These are phyloP conservation scores for Carpatolechia fugitivella DNA, from an alignment of 2,888 invertebrate species.

Conservation along the genomic window DNA sequence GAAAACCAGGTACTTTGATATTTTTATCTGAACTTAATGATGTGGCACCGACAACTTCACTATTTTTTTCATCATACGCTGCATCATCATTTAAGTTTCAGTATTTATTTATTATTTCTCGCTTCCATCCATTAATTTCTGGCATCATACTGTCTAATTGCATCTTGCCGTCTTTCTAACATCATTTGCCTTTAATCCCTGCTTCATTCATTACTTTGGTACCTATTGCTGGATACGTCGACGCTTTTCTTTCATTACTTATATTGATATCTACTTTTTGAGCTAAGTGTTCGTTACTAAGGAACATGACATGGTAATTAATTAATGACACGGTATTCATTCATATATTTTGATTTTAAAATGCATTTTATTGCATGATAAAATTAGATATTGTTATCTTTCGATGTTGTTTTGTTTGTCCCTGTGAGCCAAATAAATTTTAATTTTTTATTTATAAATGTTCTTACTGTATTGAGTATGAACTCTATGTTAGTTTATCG, in stretches of 20 bases:
- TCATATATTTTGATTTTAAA: no score
- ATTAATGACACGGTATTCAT: no score
- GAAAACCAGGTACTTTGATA: slow-evolving; percentile 38
- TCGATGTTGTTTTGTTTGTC: no score
- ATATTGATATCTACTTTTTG: background rate
- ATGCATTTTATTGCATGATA: no score
- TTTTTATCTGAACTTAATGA: slow-evolving; percentile 50
- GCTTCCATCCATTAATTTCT: slow-evolving; percentile 68
- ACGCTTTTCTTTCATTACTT: slow-evolving; percentile 27
- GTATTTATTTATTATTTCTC: slow-evolving; percentile 56
- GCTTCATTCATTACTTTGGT: slow-evolving; percentile 38
- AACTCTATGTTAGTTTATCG: background rate
- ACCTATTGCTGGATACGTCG: slow-evolving; percentile 3
- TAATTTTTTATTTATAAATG: no score
- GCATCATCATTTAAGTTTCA: slow-evolving; percentile 61
- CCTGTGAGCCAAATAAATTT: no score
- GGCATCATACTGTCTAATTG: slow-evolving; percentile 65
- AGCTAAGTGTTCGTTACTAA: background rate
- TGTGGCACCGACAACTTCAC: slow-evolving; percentile 75
- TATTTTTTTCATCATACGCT: slow-evolving; percentile 52
- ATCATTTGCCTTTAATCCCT: slow-evolving; percentile 53
- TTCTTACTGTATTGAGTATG: background rate
- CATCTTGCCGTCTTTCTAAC: slow-evolving; percentile 79
- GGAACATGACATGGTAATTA: background rate
- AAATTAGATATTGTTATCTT: no score